Base-by-base conservation (phyloP, 1,140 invertebrate genomes). In the Bombus haemorrhoidalis region DNA sequence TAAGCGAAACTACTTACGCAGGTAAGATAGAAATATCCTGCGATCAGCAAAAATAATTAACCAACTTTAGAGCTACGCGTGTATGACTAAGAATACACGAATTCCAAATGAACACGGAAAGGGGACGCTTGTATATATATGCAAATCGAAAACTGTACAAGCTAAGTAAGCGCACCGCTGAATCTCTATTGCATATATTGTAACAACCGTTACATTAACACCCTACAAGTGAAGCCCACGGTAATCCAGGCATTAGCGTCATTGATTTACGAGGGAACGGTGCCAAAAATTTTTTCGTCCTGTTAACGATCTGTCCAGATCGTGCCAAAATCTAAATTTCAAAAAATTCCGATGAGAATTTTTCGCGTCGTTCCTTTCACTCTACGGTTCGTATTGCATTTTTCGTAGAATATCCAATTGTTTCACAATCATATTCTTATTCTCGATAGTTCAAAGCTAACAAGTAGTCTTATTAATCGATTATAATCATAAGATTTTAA, bases 231-330 rank as follows among this genome's bases (percentile, higher is more conserved):
- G 66, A 68, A 57, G 73, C 12, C 66, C 32, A 34, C 25, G 59
- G 66, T 89, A 87, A 89, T 89, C 81, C 81, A 59, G 82, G 79
- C 75, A 87, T 89, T 89, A 86, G 57, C 69, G 57, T 62, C 73
- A 69, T 87, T 88, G 87, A 89, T 88, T 89, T 88, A 89, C 74
- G 87, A 75, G 73, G 3, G 41, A 78, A 81, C 41, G 68, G 41
- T 88, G 78, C 83, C 87, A 88, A 74, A 62, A 80, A 82, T n/a
- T 86, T 89, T 86, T 88, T 86, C 86, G 59, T 18, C 82, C 68
- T 47, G 66, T 78, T 87, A 87, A 84, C 81, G 77, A 85, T 73
- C 41, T 37, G 28, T 37, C 10, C 25, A n/a, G 10, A 12, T n/a
- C 32, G 41, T 81, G 41, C 62, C 86, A 87, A 88, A 75, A 59